These are phyloP conservation scores for Drosophila navojoa DNA, from an alignment of 1,140 invertebrate species.

Conservation along the genomic window DNA sequence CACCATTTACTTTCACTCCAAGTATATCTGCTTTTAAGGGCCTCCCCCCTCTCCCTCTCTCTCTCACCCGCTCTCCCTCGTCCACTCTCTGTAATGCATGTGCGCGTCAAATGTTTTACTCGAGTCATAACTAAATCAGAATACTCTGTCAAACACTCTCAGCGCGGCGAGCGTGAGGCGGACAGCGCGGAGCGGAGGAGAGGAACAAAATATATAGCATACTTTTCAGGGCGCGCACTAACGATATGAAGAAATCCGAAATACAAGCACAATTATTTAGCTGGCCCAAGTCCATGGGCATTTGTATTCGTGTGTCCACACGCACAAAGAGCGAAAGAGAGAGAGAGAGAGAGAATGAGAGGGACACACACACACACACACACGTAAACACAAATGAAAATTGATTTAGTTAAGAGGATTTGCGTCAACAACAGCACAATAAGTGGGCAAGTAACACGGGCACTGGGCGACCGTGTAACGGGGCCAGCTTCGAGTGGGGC, in stretches of 20 bases:
- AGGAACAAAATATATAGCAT: slow-evolving; percentile 40
- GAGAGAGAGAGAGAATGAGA: neutral
- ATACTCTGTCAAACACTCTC: neutral
- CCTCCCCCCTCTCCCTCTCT: no score
- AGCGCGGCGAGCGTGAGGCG: neutral
- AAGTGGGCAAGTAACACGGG: slow-evolving; percentile 76
- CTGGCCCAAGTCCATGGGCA: slow-evolving; percentile 48
- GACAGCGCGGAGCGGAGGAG: neutral
- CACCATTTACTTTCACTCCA: no score
- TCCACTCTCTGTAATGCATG: neutral
- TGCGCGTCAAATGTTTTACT: slow-evolving; percentile 16
- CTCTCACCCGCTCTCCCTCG: neutral
- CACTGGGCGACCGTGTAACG: slow-evolving; percentile 29
- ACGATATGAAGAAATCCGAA: slow-evolving; percentile 40
- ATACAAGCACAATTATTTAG: slow-evolving; percentile 62
- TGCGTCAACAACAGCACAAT: slow-evolving; percentile 81
- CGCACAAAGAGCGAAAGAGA: neutral
- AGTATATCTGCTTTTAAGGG: no score
- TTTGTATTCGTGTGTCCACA: slow-evolving; percentile 37
- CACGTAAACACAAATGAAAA: slow-evolving; percentile 75
- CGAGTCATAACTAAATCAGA: slow-evolving; percentile 35
- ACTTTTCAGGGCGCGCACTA: slow-evolving; percentile 47
- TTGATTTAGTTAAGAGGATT: slow-evolving; percentile 82
- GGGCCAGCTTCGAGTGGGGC: neutral
- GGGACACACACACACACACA: slow-evolving; percentile 32